Conservation (phyloP, 2,797 vertebrate genomes). For the Cyprinella venusta region DNA sequence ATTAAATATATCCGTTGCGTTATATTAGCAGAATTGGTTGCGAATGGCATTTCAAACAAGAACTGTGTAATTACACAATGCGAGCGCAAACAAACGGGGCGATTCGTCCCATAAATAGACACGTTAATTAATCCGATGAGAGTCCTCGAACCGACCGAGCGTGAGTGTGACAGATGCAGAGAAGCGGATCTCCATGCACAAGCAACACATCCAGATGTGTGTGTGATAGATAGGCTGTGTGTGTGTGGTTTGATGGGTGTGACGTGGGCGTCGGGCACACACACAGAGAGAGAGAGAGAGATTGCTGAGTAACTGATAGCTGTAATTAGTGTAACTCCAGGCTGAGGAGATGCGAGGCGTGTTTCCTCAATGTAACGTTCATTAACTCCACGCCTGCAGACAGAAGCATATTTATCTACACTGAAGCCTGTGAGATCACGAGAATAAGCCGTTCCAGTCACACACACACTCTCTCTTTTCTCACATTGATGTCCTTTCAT, state of each 20-base stretch:
- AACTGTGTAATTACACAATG: constrained; percentile 10
- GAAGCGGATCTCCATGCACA: not conserved
- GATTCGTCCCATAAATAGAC: constrained; percentile 28
- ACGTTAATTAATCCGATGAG: constrained; percentile 43
- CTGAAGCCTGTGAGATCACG: constrained; percentile 13
- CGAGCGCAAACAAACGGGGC: not conserved
- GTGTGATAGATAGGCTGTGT: constrained; percentile 3
- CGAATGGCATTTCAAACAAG: constrained; percentile 6
- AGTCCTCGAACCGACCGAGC: constrained; percentile 21
- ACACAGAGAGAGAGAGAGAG: constrained; percentile 5
- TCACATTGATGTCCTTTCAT: not conserved
- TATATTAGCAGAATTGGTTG: not conserved
- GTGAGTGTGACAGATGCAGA: constrained; percentile 40
- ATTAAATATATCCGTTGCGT: not conserved
- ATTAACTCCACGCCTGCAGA: constrained; percentile 40
- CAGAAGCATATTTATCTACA: constrained; percentile 29
- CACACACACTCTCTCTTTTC: not conserved
- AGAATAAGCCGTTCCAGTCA: not conserved
- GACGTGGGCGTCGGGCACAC: not conserved
- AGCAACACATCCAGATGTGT: constrained; percentile 32
- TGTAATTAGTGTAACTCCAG: constrained; percentile 40
- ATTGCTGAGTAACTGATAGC: constrained; percentile 33
- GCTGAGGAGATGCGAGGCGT: constrained; percentile 14
- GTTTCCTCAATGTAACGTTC: constrained; percentile 32
- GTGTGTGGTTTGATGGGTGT: not conserved